Base-by-base conservation (phyloP, 2,888 invertebrate species). In the Patella pellucida region DNA sequence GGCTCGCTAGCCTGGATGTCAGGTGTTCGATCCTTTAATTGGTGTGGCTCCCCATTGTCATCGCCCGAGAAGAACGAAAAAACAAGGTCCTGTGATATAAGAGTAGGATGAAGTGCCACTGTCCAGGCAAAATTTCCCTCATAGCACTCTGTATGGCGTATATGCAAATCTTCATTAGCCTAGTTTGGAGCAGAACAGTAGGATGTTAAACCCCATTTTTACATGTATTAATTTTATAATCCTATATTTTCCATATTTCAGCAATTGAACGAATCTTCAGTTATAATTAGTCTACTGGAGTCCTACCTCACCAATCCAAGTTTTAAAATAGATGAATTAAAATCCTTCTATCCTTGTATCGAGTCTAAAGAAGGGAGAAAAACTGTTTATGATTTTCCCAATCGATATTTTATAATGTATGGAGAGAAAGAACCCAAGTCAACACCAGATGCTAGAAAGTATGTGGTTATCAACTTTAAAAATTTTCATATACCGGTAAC, bases 191-290 rank as follows among this genome's bases (percentile, higher is more conserved):
- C 27, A 27, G 27, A 27, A 27, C 27, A 27, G 27, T 27, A 27
- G 27, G 27, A 27, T 3, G 3, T 27, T 27, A 27, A 27, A 27
- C 27, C 3, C 3, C 27, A 31, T 3, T 31, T 41, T 41, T 41
- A 1, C 9, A 41, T 1, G 41, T 41, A 41, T 41, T 41, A 41
- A 41, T 41, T 41, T 9, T 41, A 7, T 7, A 7, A 41, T 41
- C 7, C 41, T 7, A 7, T 41, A 41, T 41, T 41, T 41, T 41
- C 2, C 72, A 69, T 73, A 72, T 85, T 93, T 72, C 92, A 96
- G 93, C 96, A 97, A 92, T 92, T 99, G 76, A 94, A 96, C 85
- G 99, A 99, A 89, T 99, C 98, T 81, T 95, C 96, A 27, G 95
- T 97, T 90, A 98, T 99, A 74, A 94, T 99, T 84, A 98, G 98